phyloP scores from a whole-genome alignment of 1,140 invertebrate genomes.

The Lycorma delicatula region DNA sequence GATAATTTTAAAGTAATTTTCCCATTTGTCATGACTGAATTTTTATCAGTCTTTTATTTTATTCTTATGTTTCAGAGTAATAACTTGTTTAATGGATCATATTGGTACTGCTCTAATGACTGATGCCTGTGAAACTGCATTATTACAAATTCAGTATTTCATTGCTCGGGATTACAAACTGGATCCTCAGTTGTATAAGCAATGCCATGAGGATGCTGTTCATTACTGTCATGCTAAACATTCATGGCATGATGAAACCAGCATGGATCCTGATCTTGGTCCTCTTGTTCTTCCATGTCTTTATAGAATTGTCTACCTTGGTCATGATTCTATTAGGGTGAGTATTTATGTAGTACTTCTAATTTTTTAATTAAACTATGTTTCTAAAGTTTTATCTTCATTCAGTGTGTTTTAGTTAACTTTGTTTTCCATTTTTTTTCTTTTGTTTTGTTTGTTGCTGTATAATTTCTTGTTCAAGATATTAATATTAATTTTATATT shows the following conservation, averaged over 20 bases:
- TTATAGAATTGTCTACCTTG: conserved; percentile 74
- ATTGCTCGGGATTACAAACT: conserved; percentile 88
- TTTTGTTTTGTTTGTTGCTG: too few relatives aligned
- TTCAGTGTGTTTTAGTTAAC: too few relatives aligned
- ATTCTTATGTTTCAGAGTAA: conserved; percentile 50
- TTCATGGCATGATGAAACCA: conserved; percentile 63
- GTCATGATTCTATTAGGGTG: conserved; percentile 44
- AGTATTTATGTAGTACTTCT: not conserved
- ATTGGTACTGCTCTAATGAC: conserved; percentile 78
- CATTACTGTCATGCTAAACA: conserved; percentile 69
- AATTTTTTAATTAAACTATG: not conserved
- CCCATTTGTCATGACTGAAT: not conserved
- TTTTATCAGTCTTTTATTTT: not conserved
- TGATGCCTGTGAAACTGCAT: conserved; percentile 76
- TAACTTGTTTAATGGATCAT: conserved; percentile 90
- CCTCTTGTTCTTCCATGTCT: conserved; percentile 87
- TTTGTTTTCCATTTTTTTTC: too few relatives aligned
- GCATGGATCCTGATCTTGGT: conserved; percentile 58
- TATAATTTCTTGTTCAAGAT: too few relatives aligned
- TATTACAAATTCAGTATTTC: conserved; percentile 96
- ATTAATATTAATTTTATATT: too few relatives aligned
- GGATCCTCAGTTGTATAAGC: conserved; percentile 79
- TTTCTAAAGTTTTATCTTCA: too few relatives aligned
- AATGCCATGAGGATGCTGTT: conserved; percentile 79
- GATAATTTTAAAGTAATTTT: not conserved